These are phyloP conservation scores for Nanorana parkeri DNA, from an alignment of 2,113 vertebrate species.

Conservation along the genomic window DNA sequence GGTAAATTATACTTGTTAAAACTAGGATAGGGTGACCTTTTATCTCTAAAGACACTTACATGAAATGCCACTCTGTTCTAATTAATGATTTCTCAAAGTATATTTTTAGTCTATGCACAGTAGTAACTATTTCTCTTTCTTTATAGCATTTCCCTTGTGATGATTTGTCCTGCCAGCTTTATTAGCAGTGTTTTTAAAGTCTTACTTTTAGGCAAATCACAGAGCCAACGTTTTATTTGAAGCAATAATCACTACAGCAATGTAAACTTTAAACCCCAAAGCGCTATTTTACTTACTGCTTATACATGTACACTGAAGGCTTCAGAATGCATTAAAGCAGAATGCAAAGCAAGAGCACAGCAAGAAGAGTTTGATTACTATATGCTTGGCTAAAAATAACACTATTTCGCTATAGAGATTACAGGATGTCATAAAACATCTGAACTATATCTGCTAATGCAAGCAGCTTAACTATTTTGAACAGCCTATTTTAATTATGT, in stretches of 20 bases:
- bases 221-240: slow-evolving; percentile 27
- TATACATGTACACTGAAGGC: slow-evolving; percentile 36
- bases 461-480: background rate
- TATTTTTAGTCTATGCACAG: slow-evolving; percentile 1
- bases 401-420: slow-evolving; percentile 19
- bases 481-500: too few relatives aligned
- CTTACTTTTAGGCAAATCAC: slow-evolving; percentile 36
- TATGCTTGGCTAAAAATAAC: slow-evolving; percentile 37
- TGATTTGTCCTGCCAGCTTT: slow-evolving; percentile 43
- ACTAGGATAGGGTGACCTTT: background rate
- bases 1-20: background rate
- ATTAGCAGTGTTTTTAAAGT: slow-evolving; percentile 37
- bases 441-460: background rate
- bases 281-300: slow-evolving; percentile 31
- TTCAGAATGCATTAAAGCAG: slow-evolving; percentile 47
- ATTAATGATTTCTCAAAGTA: slow-evolving; percentile 5
- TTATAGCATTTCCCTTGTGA: slow-evolving; percentile 24
- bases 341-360: slow-evolving; percentile 19
- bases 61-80: background rate
- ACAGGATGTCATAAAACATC: background rate
- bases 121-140: slow-evolving; percentile 19
- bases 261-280: slow-evolving; percentile 40
- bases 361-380: slow-evolving; percentile 32
- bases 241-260: slow-evolving; percentile 49
- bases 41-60: slow-evolving; percentile 5